These are phyloP conservation scores for Channa striata DNA, from an alignment of 2,797 vertebrate genomes.

Conservation along the genomic window DNA sequence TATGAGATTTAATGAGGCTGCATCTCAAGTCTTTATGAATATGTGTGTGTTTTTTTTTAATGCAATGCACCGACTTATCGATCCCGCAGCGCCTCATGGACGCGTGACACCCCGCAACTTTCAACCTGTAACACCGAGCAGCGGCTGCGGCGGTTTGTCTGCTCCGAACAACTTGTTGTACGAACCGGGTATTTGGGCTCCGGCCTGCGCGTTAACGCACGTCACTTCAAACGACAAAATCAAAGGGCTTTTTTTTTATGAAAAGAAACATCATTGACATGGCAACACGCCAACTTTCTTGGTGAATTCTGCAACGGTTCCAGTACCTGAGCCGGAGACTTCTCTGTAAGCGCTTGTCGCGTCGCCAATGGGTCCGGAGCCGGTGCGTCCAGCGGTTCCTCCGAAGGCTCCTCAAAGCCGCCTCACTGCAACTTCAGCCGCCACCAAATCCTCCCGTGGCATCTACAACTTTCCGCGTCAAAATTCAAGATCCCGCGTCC, in stretches of 20 bases:
- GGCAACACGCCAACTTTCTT: constrained; percentile 35
- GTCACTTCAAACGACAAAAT: constrained; percentile 27
- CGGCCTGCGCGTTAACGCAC: constrained; percentile 12
- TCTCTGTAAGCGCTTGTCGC: constrained; percentile 58
- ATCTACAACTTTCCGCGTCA: constrained; percentile 66
- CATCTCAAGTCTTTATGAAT: constrained; percentile 39
- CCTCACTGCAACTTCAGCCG: constrained; percentile 69
- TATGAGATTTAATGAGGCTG: constrained; percentile 48
- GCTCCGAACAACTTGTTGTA: constrained; percentile 69
- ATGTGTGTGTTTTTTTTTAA: constrained; percentile 56
- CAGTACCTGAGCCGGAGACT: constrained; percentile 78
- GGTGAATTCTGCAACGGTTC: neutral
- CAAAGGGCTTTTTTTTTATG: neutral
- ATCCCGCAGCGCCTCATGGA: constrained; percentile 34
- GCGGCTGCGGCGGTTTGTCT: constrained; percentile 21
- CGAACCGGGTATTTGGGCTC: constrained; percentile 8
- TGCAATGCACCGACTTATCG: constrained; percentile 36
- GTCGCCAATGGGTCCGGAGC: constrained; percentile 47
- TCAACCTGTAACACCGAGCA: constrained; percentile 77
- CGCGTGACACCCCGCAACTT: constrained; percentile 27
- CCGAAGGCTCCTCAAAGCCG: constrained; percentile 79
- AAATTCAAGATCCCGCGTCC: constrained; percentile 52
- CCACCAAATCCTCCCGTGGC: constrained; percentile 66
- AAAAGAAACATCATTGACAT: constrained; percentile 33
- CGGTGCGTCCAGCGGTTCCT: constrained; percentile 58